Percentiles rank a stretch among this genome's conserved stretches.
These are phyloP conservation scores for Hyposoter dolosus DNA, from an alignment of 2,888 invertebrate species.

Conservation along the genomic window DNA sequence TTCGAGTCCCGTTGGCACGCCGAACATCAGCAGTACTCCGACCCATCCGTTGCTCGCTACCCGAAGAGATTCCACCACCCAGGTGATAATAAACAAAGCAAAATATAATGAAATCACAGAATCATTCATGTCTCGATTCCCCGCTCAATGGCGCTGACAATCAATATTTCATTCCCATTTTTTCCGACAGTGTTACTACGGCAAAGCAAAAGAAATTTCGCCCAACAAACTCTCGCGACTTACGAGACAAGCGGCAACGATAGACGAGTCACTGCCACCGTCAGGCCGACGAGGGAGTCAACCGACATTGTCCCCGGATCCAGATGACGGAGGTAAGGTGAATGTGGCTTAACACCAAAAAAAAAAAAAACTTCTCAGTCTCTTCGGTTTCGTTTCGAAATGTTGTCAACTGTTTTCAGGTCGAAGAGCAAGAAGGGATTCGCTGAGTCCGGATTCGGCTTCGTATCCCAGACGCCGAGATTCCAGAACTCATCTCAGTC, in stretches of 20 bases:
- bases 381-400: background rate
- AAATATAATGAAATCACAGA: background rate
- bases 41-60: slow-evolving; percentile 86
- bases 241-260: slow-evolving; percentile 95
- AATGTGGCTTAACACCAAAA: background rate
- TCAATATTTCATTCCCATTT: background rate
- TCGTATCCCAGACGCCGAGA: slow-evolving; percentile 89
- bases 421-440: slow-evolving; percentile 92
- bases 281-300: slow-evolving; percentile 92
- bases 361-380: background rate
- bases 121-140: background rate
- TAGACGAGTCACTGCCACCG: slow-evolving; percentile 93
- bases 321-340: slow-evolving; percentile 86
- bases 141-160: background rate
- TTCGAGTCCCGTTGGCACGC: slow-evolving; percentile 83
- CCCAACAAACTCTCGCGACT: slow-evolving; percentile 88
- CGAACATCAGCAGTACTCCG: slow-evolving; percentile 84
- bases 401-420: slow-evolving; percentile 82
- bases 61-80: slow-evolving; percentile 93
- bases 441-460: slow-evolving; percentile 96
- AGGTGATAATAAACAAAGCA: slow-evolving; percentile 85
- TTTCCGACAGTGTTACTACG: slow-evolving; percentile 80
- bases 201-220: slow-evolving; percentile 81
- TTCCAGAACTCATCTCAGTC: slow-evolving; percentile 92
- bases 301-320: slow-evolving; percentile 93